Percentiles rank a stretch among this genome's conserved stretches.
Conservation (phyloP, 2,797 vertebrate species). For the Lutjanus campechanus region DNA sequence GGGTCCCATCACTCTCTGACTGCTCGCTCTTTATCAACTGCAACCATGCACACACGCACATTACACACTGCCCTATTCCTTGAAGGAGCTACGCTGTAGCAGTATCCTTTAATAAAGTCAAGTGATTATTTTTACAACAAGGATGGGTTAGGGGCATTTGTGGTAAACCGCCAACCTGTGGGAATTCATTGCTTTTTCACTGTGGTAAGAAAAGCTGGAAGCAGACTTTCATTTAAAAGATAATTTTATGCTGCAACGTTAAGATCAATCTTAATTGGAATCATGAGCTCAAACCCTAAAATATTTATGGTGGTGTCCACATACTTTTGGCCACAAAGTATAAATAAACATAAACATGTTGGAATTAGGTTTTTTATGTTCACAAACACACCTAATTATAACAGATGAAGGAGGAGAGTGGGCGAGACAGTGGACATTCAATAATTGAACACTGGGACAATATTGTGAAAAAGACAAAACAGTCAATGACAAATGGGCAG, state of each 20-base stretch:
- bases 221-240: background rate
- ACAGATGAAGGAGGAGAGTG: constrained; percentile 48
- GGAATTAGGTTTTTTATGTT: constrained; percentile 39
- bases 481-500: constrained; percentile 21
- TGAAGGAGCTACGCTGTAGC: too few species aligned
- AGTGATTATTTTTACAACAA: too few species aligned
- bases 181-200: too few species aligned
- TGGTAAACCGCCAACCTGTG: too few species aligned
- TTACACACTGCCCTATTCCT: too few species aligned
- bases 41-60: too few species aligned
- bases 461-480: background rate
- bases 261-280: background rate
- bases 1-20: too few species aligned
- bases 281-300: background rate
- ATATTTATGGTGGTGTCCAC: background rate
- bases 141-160: too few species aligned
- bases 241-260: background rate
- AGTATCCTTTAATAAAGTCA: too few species aligned
- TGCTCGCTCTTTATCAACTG: too few species aligned
- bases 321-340: background rate
- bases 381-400: constrained; percentile 52
- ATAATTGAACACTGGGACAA: constrained; percentile 42
- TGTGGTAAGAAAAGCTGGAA: background rate
- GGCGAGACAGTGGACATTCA: constrained; percentile 42
- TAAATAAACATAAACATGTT: background rate